These are phyloP conservation scores for Argentina silus DNA, from an alignment of 2,797 vertebrate genomes.

Conservation along the genomic window DNA sequence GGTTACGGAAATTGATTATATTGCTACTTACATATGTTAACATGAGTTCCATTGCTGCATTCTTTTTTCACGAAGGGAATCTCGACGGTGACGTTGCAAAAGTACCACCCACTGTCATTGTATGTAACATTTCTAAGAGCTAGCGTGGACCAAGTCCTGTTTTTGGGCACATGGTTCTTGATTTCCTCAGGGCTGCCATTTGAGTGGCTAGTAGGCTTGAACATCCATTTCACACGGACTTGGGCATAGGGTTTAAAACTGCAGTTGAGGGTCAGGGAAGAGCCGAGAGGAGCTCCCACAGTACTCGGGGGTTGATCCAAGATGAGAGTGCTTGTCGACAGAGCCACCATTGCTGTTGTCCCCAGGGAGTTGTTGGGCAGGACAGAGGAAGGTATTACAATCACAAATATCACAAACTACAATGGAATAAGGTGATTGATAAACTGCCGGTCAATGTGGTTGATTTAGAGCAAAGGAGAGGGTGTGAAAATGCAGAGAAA, in stretches of 20 bases:
- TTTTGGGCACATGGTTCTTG: neutral
- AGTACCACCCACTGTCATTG: slow-evolving; percentile 49
- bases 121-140: neutral
- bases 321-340: neutral
- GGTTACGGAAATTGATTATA: neutral
- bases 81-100: slow-evolving; percentile 24
- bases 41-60: slow-evolving; percentile 17
- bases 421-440: neutral
- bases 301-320: neutral
- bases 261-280: slow-evolving; percentile 49
- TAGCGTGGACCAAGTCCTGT: neutral
- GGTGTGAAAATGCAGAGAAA: neutral
- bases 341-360: slow-evolving; percentile 14
- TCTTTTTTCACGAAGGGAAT: accelerated
- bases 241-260: accelerated
- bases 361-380: neutral
- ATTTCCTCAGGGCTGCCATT: neutral
- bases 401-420: neutral
- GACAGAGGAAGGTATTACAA: neutral
- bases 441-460: neutral
- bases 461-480: neutral
- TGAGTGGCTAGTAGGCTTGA: neutral
- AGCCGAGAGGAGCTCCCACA: neutral
- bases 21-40: slow-evolving; percentile 67
- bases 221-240: neutral